Evolutionary conservation across 2,113 vertebrate species (phyloP).

Genomic region (Hypanus sabinus): DNA sequence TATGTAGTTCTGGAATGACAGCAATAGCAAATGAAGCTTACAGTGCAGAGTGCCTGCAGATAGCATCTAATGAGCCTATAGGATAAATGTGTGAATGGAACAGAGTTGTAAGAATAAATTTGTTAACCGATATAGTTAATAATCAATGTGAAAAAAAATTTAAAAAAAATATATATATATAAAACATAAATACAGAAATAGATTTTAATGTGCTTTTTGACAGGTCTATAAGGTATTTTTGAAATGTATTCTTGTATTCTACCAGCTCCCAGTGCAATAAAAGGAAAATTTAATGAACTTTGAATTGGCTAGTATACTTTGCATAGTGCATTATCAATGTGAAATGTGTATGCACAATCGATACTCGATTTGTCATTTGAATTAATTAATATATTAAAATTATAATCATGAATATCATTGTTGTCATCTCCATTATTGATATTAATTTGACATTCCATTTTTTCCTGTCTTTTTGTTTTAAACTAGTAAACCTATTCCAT

Average conservation of each 20-base stretch:
- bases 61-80: too few relatives aligned
- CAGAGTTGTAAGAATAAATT: not conserved
- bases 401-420: not conserved
- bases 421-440: conserved; percentile 37
- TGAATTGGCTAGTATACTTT: not conserved
- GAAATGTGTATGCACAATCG: not conserved
- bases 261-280: not conserved
- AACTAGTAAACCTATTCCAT: conserved; percentile 76
- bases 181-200: too few relatives aligned
- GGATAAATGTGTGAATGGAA: not conserved
- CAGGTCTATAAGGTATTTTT: not conserved
- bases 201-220: not conserved
- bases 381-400: not conserved
- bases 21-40: not conserved
- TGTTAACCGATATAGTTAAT: not conserved
- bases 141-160: not conserved
- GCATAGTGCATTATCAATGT: not conserved
- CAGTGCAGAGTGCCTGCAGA: not conserved
- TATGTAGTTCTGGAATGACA: not conserved
- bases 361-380: not conserved
- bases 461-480: conserved; percentile 28
- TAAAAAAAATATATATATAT: not conserved
- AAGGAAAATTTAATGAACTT: not conserved
- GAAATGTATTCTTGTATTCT: not conserved
- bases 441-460: conserved; percentile 37